These are phyloP conservation scores for Stegana nigrithorax DNA, from an alignment of 2,888 invertebrate genomes.

Conservation along the genomic window DNA sequence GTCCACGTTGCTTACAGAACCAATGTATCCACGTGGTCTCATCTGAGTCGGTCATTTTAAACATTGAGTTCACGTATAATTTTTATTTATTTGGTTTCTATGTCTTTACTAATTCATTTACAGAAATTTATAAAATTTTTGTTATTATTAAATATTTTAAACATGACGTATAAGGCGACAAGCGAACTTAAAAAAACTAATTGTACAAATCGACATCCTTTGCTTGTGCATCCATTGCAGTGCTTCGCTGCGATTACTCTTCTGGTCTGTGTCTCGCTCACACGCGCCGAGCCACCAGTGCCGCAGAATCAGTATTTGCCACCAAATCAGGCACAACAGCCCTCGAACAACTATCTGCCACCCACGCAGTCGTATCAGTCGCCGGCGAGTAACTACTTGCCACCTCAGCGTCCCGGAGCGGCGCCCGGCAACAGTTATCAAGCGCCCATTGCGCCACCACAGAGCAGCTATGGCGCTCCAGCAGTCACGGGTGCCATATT, in stretches of 20 bases:
- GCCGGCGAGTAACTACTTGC: conserved; percentile 58
- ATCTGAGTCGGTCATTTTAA: conserved; percentile 90
- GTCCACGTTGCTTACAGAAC: conserved; percentile 97
- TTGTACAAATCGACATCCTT: no score
- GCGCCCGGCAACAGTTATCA: conserved; percentile 48
- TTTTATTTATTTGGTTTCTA: background rate
- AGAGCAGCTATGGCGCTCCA: conserved; percentile 71
- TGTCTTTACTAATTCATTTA: background rate
- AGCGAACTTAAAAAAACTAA: background rate
- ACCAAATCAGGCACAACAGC: conserved; percentile 68
- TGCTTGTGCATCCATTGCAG: conserved; percentile 35
- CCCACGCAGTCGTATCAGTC: conserved; percentile 60
- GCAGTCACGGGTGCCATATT: conserved; percentile 70
- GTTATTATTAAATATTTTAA: background rate
- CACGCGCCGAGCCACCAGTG: conserved; percentile 66
- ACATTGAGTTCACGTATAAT: background rate
- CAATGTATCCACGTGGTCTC: conserved; percentile 99
- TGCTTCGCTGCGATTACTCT: conserved; percentile 65
- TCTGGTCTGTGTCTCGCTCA: conserved; percentile 63
- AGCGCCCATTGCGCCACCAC: conserved; percentile 60
- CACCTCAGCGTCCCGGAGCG: conserved; percentile 68
- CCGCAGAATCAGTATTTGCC: conserved; percentile 66
- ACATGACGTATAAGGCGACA: background rate
- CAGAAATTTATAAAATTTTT: background rate
- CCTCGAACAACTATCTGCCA: conserved; percentile 68